Evolutionary conservation across 2,888 invertebrate species (phyloP).

Genomic region (Dryadula phaetusa): DNA sequence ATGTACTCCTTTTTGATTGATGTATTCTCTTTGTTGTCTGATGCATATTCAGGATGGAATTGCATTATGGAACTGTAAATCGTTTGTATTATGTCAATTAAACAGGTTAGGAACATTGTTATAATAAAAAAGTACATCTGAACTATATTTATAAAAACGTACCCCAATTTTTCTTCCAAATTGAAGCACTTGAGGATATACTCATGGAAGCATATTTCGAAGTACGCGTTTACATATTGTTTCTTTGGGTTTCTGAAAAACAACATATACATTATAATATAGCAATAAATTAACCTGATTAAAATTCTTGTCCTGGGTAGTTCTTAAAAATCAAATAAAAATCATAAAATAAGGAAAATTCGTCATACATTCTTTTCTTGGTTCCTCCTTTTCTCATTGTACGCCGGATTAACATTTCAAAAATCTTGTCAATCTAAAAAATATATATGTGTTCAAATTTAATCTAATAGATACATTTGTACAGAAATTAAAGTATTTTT

Average conservation of each 20-base stretch:
- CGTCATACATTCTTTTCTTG: neutral
- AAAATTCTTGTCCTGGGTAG: too few relatives aligned
- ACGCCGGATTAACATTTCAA: neutral
- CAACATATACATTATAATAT: neutral
- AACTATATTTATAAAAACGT: neutral
- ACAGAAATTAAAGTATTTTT: too few relatives aligned
- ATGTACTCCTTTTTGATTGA: neutral
- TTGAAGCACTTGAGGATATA: neutral
- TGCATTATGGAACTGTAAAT: constrained; percentile 6
- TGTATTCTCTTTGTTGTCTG: constrained; percentile 1
- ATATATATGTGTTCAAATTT: too few relatives aligned
- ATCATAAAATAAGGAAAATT: neutral
- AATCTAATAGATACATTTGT: too few relatives aligned
- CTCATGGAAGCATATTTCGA: constrained; percentile 9
- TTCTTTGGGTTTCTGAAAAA: constrained; percentile 9
- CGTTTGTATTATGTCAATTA: neutral
- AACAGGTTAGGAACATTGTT: too few relatives aligned
- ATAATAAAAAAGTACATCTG: too few relatives aligned
- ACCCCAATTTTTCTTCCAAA: constrained; percentile 13
- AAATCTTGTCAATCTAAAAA: constrained; percentile 7
- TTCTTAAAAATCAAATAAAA: too few relatives aligned
- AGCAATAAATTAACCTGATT: too few relatives aligned
- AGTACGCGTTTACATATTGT: neutral
- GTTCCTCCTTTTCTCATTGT: neutral
- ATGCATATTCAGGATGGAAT: neutral